Base-by-base conservation (phyloP, 2,113 vertebrate genomes). In the Gavia stellata region DNA sequence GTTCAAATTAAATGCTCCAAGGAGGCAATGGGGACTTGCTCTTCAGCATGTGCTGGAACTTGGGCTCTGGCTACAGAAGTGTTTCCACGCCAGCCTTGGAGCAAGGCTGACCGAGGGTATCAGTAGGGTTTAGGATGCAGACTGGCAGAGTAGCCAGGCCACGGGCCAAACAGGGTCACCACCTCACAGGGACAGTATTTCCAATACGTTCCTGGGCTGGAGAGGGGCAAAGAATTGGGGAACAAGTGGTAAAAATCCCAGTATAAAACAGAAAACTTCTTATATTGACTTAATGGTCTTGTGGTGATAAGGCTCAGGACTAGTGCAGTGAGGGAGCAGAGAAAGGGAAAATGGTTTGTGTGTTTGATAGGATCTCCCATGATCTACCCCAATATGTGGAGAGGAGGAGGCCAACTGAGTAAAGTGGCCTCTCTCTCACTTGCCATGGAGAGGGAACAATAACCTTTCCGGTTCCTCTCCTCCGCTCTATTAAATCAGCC, bases 21-120 rank as follows among this genome's bases (percentile, higher is more conserved):
- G 58, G 40, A 89, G 28, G 19, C 7, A 38, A 26, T 0, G 11
- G 55, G 36, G 34, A 61, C 10, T 52, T 74, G 9, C 14, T 61
- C 38, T 81, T 58, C 66, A 81, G 24, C 59, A 9, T 2, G 0
- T 29, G 8, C 38, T 73, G 55, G 40, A 65, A 8, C 40, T 10
- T 47, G 31, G 56, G 14, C 8, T 81, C 49, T 65, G 71, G 26
- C 68, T 77, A 13, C 55, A 56, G 50, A 61, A 72, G 12, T 2
- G 2, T 78, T 88, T 66, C 36, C 23, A 42, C 7, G 2, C 21
- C 20, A 72, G 62, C 13, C 40, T 42, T 33, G 21, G 53, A 59
- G 40, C 3, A 33, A n/a, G 62, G n/a, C 29, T 62, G 47, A 34
- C 2, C 0, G 0, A 85, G 24, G 10, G 5, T 31, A 36, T 23